phyloP scores from a whole-genome alignment of 2,797 vertebrate species.

The Mormyrops attenuatus region DNA sequence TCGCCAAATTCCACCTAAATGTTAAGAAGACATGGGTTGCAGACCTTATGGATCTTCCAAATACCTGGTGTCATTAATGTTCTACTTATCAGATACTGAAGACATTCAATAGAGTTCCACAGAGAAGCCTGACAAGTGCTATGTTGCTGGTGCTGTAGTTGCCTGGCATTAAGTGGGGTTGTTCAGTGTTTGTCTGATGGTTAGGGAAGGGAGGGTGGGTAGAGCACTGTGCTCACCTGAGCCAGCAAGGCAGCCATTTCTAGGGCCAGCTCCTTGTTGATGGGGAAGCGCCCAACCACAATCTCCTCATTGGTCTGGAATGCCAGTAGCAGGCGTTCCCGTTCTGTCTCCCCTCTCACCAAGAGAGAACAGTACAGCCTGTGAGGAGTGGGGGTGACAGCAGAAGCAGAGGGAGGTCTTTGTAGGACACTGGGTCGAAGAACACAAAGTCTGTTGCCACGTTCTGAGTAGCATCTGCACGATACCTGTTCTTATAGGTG shows the following conservation, averaged over 20 bases:
- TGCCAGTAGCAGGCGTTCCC: slow-evolving; percentile 85
- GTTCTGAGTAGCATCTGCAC: neutral
- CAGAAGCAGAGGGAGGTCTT: slow-evolving; percentile 1
- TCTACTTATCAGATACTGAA: neutral
- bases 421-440: neutral
- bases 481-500: slow-evolving; percentile 91
- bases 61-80: neutral
- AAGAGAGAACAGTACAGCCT: slow-evolving; percentile 89
- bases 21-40: neutral
- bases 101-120: neutral
- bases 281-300: slow-evolving; percentile 82
- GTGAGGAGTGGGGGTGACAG: slow-evolving; percentile 25
- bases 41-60: neutral
- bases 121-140: neutral
- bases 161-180: neutral
- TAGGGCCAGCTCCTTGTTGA: slow-evolving; percentile 92
- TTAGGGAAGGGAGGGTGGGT: neutral
- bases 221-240: slow-evolving; percentile 66
- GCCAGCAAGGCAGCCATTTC: slow-evolving; percentile 91
- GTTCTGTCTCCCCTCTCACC: slow-evolving; percentile 84
- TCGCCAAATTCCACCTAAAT: slow-evolving; percentile 88
- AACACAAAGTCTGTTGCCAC: neutral
- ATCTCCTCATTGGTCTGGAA: slow-evolving; percentile 93
- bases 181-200: neutral
- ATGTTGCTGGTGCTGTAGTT: neutral